Conservation (phyloP, 92 coral and sea anemone species). For the Metridium senile region DNA sequence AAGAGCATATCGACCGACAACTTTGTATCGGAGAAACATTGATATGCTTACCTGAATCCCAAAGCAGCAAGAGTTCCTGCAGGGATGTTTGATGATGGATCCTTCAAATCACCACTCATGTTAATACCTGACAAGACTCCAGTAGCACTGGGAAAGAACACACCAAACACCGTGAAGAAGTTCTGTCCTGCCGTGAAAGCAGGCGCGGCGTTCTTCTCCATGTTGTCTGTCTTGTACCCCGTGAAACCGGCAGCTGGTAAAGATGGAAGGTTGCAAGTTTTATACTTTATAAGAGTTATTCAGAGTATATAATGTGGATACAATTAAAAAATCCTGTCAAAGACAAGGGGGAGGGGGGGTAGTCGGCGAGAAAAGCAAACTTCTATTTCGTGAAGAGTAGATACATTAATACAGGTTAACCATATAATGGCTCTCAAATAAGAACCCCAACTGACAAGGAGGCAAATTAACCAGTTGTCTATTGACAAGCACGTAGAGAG, state of each 20-base stretch:
- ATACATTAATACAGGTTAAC: no score
- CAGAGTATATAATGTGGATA: no score
- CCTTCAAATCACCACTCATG: slow-evolving; percentile 98
- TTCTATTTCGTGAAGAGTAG: no score
- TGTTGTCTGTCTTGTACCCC: slow-evolving; percentile 90
- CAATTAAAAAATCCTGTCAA: not conserved
- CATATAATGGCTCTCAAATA: no score
- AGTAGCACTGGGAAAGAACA: slow-evolving; percentile 98
- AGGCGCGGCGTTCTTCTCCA: slow-evolving; percentile 91
- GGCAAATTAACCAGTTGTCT: no score
- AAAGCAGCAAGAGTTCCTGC: slow-evolving; percentile 97
- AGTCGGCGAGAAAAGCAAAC: no score
- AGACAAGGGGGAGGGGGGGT: not conserved
- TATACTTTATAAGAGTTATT: no score
- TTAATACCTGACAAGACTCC: slow-evolving; percentile 98
- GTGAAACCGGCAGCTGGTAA: slow-evolving; percentile 92
- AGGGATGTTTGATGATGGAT: slow-evolving; percentile 91
- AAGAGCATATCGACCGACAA: no score
- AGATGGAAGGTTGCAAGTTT: not conserved
- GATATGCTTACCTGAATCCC: slow-evolving; percentile 84
- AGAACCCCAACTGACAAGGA: no score
- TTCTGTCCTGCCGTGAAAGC: slow-evolving; percentile 73
- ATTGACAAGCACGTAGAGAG: no score
- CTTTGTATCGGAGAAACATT: no score
- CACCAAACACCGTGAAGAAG: slow-evolving; percentile 94